A percentile compares a stretch with the other conserved stretches of the same genome.
Conservation (phyloP, 2,888 invertebrate species). For the Hemicrepidius hirtus region DNA sequence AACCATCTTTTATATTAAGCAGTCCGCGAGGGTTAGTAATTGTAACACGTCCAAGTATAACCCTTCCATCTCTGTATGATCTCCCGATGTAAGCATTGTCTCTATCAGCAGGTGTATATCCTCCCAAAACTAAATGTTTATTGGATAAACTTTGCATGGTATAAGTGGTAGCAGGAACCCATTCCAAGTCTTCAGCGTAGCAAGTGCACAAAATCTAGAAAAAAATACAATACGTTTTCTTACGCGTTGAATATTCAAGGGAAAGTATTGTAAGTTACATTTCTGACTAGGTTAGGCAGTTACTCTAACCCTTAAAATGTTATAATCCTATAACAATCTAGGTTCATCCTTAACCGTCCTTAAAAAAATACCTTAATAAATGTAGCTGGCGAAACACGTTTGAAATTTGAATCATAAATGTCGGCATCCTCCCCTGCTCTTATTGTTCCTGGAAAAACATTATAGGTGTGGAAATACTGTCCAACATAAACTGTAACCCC, state of each 20-base stretch:
- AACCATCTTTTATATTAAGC: slow-evolving; percentile 8
- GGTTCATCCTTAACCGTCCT: too few species aligned
- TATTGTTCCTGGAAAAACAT: neutral
- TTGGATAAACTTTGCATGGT: slow-evolving; percentile 6
- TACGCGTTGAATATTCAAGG: too few species aligned
- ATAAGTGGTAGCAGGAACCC: slow-evolving; percentile 22
- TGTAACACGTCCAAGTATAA: slow-evolving; percentile 23
- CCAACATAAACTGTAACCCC: neutral
- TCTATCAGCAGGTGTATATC: slow-evolving; percentile 17
- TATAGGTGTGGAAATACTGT: neutral
- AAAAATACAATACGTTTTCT: too few species aligned
- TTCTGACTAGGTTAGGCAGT: too few species aligned
- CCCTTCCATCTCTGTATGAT: neutral
- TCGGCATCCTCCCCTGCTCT: neutral
- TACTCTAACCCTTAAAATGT: too few species aligned
- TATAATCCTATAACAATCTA: too few species aligned
- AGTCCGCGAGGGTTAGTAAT: neutral
- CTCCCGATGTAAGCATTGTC: slow-evolving; percentile 38
- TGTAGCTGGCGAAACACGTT: too few species aligned
- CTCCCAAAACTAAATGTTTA: slow-evolving; percentile 31
- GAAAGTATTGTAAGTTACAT: too few species aligned
- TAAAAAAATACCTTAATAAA: neutral
- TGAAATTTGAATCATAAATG: too few species aligned
- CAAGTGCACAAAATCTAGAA: slow-evolving; percentile 37
- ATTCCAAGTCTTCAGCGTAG: slow-evolving; percentile 32